Base-by-base conservation (phyloP, 2,113 vertebrate genomes). In the Xenopus borealis region DNA sequence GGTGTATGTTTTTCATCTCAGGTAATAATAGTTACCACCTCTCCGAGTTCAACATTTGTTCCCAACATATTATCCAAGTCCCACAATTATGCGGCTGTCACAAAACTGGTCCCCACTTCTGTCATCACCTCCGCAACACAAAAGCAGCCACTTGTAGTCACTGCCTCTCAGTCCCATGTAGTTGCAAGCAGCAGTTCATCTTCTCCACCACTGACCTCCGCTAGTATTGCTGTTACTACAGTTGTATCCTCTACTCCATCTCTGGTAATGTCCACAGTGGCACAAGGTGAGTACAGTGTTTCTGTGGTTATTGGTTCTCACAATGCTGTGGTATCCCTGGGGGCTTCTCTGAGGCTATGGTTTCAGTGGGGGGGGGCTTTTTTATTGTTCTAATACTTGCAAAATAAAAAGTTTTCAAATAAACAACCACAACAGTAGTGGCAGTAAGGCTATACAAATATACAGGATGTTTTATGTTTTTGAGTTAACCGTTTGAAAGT, bases 51-150 rank as follows among this genome's bases (percentile, higher is more conserved):
- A 77, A 95, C 94, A 73, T 98, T 98, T 58, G 95, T 99, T 61
- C 97, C 97, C 80, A 98, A 98, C 91, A 98, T 99, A 87, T 93
- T 99, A 80, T 99, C 97, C 33, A 99, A 98, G 90, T 98, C 97
- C n/a, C 96, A 98, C 88, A 94, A 94, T 85, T 94, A 95, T 71
- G 95, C 95, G 13, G 93, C 94, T 7, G 80, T 97, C 81, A 94
- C 95, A 69, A 99, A 98, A 84, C 92, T 98, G 72, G 94, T 93
- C 71, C 94, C 96, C 66, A 93, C 94, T 0, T 95, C 94, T 12
- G 88, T 95, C 81, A 92, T 96, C 79, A 89, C 92, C 10, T 87
- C 93, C 7, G 89, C 94, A 61, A 93, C 89, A 14, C 97, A 98
- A 79, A 98, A 98, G 80, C 95, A 95, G 57, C 96, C 96, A 0